Percentiles rank a stretch among this genome's conserved stretches.
phyloP scores from a whole-genome alignment of 1,140 invertebrate species.

The Drosophila trapezifrons region DNA sequence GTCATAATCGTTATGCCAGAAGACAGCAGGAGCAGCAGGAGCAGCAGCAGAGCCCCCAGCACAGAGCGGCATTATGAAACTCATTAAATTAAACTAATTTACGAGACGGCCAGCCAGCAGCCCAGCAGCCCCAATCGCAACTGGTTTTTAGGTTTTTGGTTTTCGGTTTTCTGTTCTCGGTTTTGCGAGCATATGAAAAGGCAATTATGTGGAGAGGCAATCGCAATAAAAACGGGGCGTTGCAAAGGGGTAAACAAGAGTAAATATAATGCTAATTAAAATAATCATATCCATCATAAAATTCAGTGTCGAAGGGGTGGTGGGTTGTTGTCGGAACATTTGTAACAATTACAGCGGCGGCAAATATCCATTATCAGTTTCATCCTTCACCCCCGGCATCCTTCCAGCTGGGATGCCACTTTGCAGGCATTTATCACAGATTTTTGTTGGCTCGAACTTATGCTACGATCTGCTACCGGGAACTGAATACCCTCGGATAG shows the following conservation, averaged over 20 bases:
- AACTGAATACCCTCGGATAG: slow-evolving; percentile 1
- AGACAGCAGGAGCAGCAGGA: slow-evolving; percentile 33
- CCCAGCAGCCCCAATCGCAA: neutral
- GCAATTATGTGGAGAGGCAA: slow-evolving; percentile 69
- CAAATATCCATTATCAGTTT: slow-evolving; percentile 59
- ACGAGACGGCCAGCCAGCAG: slow-evolving; percentile 30
- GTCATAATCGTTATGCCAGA: slow-evolving; percentile 73
- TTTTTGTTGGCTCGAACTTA: slow-evolving; percentile 33
- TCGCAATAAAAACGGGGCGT: slow-evolving; percentile 33
- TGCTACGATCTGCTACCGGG: slow-evolving; percentile 21
- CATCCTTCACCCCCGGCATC: slow-evolving; percentile 4
- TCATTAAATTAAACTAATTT: slow-evolving; percentile 82
- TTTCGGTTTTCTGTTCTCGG: too few relatives aligned
- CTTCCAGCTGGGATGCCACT: slow-evolving; percentile 45
- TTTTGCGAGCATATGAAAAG: slow-evolving; percentile 79
- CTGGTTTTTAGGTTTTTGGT: slow-evolving; percentile 9
- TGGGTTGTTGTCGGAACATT: slow-evolving; percentile 56
- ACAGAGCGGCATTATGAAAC: slow-evolving; percentile 57
- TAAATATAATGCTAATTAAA: slow-evolving; percentile 83
- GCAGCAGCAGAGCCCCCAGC: neutral
- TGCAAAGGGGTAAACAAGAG: slow-evolving; percentile 59
- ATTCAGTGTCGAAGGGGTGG: neutral
- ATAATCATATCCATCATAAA: slow-evolving; percentile 83
- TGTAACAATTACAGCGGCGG: slow-evolving; percentile 69
- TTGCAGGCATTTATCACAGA: slow-evolving; percentile 75